Base-by-base conservation (phyloP, 37 sponge, comb jelly and placozoan genomes). In the Geodia barretti region DNA sequence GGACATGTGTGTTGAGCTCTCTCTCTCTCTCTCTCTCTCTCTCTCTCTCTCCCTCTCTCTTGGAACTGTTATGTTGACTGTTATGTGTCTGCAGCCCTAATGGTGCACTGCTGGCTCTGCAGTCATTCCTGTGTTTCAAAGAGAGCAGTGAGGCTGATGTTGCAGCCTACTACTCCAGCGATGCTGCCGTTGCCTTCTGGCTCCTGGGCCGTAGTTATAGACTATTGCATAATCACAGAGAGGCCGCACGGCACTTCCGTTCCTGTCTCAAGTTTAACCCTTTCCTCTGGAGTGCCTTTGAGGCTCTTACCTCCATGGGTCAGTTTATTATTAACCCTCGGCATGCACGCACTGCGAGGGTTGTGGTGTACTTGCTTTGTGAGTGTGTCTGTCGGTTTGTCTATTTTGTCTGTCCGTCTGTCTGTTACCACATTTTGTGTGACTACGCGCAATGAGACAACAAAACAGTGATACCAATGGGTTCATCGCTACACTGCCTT, bases 221-320 rank as follows among this genome's bases (percentile, higher is more conserved):
- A n/a, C n/a, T 66, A 60, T 73, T 86, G 25, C 79, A 96, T 68
- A 64, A 86, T 26, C 36, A 34, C 11, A 73, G 82, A 31, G 87
- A 92, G 36, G 88, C 97, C 1, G 79, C 79, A 11, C 59, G 75
- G 36, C 83, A 67, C 64, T 97, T 87, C 77, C 63, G 72, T 25
- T 58, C 54, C 17, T 83, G 90, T 61, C 81, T 97, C 31, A 89
- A 87, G 75, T 71, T 73, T 41, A 97, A 97, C 64, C 97, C 97
- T 11, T 89, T 85, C 70, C 72, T 97, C 35, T 97, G 97, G 97
- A 85, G 92, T 28, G 88, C 92, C 11, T 94, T 85, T 60, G 73
- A 89, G 65, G 75, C 77, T 9, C 86, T 97, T 9, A 91, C 89
- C 85, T 77, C 84, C 64, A 60, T 86, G 59, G 94, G 90, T 83